These are phyloP conservation scores for Porites rus DNA, from an alignment of 92 coral and sea anemone species.

Conservation along the genomic window DNA sequence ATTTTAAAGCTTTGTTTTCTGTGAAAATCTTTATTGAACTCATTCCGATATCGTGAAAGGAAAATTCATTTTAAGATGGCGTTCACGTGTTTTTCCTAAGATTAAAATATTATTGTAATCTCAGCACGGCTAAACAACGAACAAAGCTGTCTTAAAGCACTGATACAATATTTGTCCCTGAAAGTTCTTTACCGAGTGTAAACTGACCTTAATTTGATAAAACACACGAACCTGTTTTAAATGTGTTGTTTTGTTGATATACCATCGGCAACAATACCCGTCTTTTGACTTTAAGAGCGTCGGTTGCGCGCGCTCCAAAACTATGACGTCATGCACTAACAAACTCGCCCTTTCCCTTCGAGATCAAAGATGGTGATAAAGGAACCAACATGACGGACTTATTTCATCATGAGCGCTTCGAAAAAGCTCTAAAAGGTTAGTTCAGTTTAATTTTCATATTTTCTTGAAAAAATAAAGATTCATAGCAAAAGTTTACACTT, in stretches of 20 bases:
- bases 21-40: too few species aligned
- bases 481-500: constrained; percentile 11
- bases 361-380: constrained; percentile 52
- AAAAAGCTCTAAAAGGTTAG: constrained; percentile 29
- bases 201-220: neutral
- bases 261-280: constrained; percentile 40
- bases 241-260: constrained; percentile 20
- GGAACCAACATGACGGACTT: constrained; percentile 41
- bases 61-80: too few species aligned
- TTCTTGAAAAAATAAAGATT: neutral
- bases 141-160: too few species aligned
- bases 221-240: constrained; percentile 19
- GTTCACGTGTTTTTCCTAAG: too few species aligned
- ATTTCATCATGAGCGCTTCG: neutral
- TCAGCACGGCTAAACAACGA: too few species aligned
- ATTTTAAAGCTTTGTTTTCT: too few species aligned
- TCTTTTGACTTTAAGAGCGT: neutral
- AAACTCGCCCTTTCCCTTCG: neutral
- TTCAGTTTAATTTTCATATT: neutral
- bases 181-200: too few species aligned
- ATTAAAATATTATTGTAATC: too few species aligned
- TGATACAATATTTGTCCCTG: too few species aligned
- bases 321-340: constrained; percentile 49
- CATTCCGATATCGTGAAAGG: too few species aligned
- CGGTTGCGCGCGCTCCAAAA: constrained; percentile 34